phyloP scores from a whole-genome alignment of 2,797 vertebrate species.

The Notoglanidium macrostoma region DNA sequence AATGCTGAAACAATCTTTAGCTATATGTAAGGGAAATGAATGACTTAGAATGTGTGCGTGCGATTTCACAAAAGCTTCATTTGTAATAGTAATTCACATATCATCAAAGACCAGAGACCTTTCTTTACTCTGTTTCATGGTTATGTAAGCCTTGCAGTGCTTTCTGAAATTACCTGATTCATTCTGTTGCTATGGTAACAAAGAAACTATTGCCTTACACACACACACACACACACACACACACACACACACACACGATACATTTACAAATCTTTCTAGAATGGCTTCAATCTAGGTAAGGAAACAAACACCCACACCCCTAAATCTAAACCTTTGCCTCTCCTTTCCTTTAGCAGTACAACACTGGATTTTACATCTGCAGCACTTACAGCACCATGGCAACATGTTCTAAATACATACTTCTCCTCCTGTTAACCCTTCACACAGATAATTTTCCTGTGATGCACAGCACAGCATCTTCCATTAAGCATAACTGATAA shows the following conservation, averaged over 20 bases:
- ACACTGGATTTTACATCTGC: constrained; percentile 32
- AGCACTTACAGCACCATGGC: constrained; percentile 16
- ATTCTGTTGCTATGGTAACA: constrained; percentile 47
- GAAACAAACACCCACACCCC: constrained; percentile 37
- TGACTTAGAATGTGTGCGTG: constrained; percentile 8
- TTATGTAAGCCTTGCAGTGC: constrained; percentile 39
- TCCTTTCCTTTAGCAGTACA: constrained; percentile 30
- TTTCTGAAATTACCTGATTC: constrained; percentile 37
- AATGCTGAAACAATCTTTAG: not conserved
- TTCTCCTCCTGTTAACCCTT: constrained; percentile 15
- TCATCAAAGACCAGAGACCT: constrained; percentile 9
- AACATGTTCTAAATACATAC: constrained; percentile 7
- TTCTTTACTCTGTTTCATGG: not conserved
- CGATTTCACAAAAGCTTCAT: constrained; percentile 16
- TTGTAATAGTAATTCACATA: constrained; percentile 27
- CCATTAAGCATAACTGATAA: not conserved
- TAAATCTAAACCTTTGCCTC: constrained; percentile 26
- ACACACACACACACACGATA: constrained; percentile 25
- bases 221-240: not conserved
- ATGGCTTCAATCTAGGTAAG: constrained; percentile 19
- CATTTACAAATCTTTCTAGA: constrained; percentile 34
- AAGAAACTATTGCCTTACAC: constrained; percentile 11
- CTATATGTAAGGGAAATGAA: not conserved
- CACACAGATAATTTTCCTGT: not conserved
- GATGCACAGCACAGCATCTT: not conserved